Percentiles rank a stretch among this genome's conserved stretches.
Conservation (phyloP, 2,888 invertebrate genomes). For the Andrena haemorrhoa region DNA sequence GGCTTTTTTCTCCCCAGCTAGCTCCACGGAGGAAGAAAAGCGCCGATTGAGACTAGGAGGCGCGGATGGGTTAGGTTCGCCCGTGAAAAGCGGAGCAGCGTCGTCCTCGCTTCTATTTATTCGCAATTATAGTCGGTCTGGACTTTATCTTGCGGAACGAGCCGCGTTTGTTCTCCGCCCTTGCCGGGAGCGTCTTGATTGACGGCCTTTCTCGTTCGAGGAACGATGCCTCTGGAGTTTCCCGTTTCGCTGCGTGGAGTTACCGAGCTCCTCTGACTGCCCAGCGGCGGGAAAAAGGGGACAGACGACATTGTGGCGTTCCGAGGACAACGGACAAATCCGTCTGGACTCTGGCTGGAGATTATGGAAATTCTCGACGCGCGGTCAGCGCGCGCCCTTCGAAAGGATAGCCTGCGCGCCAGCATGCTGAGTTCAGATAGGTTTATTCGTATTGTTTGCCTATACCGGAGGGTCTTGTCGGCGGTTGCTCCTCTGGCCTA, state of each 20-base stretch:
- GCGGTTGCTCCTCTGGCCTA: slow-evolving; percentile 38
- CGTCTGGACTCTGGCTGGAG: slow-evolving; percentile 53
- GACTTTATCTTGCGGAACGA: slow-evolving; percentile 63
- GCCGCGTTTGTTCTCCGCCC: slow-evolving; percentile 69
- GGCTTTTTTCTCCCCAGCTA: slow-evolving; percentile 13
- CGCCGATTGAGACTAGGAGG: not conserved
- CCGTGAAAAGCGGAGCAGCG: slow-evolving; percentile 24
- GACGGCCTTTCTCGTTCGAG: slow-evolving; percentile 61
- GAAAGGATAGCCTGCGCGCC: slow-evolving; percentile 46
- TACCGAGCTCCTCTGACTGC: not conserved
- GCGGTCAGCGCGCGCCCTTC: slow-evolving; percentile 54
- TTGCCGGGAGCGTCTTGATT: slow-evolving; percentile 68
- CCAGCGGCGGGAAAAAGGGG: slow-evolving; percentile 15
- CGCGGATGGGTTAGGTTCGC: not conserved
- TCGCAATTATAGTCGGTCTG: slow-evolving; percentile 76
- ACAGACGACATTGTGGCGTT: slow-evolving; percentile 51
- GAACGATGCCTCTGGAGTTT: slow-evolving; percentile 34
- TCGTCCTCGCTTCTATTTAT: slow-evolving; percentile 73
- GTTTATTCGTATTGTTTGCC: slow-evolving; percentile 50
- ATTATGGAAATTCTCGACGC: slow-evolving; percentile 79
- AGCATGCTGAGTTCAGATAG: slow-evolving; percentile 14
- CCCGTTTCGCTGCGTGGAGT: not conserved
- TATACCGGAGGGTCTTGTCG: slow-evolving; percentile 62
- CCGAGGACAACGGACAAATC: slow-evolving; percentile 61
- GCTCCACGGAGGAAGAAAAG: slow-evolving; percentile 12